Percentiles rank a stretch among this genome's conserved stretches.
phyloP scores from a whole-genome alignment of 2,113 vertebrate species.

The Pontoporia blainvillei region DNA sequence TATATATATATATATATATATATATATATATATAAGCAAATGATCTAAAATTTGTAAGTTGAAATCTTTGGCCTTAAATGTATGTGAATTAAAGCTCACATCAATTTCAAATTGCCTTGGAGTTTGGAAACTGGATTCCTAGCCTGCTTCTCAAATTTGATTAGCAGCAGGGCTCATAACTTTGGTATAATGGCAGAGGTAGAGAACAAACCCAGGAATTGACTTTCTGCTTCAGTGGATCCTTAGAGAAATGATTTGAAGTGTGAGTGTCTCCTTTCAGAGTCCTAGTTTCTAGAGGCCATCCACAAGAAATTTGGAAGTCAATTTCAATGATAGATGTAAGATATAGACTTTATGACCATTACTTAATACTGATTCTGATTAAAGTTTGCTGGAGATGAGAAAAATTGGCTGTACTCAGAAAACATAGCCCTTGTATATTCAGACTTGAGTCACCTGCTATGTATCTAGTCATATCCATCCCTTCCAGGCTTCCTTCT shows the following conservation, averaged over 20 bases:
- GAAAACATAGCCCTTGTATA: background rate
- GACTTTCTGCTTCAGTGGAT: background rate
- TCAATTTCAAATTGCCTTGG: background rate
- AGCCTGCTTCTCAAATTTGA: background rate
- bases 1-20: background rate
- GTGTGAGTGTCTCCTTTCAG: background rate
- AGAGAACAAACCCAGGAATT: background rate
- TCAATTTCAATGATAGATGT: background rate
- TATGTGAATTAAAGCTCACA: background rate
- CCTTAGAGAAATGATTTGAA: background rate
- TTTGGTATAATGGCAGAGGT: background rate
- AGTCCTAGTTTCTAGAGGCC: background rate
- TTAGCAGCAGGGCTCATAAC: no score
- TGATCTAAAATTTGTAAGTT: background rate
- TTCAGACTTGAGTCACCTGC: background rate
- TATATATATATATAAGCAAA: background rate
- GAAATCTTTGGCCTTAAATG: background rate
- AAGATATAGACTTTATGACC: background rate
- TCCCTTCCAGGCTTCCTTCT: background rate
- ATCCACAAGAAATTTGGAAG: background rate
- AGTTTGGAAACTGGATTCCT: background rate
- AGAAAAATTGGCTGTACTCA: background rate
- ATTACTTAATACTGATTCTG: background rate
- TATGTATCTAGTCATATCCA: background rate
- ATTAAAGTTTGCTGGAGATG: background rate